Percentiles rank a stretch among this genome's conserved stretches.
Evolutionary conservation across 2,113 vertebrate genomes (phyloP).

Genomic region (Sisor rabdophorus): DNA sequence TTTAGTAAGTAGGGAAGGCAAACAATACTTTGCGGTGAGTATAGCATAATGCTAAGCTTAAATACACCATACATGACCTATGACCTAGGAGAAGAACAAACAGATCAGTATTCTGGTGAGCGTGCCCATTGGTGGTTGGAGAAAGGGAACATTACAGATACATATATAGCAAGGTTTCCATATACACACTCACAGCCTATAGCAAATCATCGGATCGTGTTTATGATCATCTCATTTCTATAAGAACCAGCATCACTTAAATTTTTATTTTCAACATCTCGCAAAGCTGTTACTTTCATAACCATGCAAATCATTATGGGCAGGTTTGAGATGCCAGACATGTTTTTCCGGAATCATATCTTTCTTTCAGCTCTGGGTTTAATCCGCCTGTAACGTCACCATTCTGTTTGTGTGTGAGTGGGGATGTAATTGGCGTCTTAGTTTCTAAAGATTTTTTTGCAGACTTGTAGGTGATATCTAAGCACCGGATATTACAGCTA

Average conservation of each 20-base stretch:
- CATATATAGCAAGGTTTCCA: no score
- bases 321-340: constrained; percentile 42
- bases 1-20: no score
- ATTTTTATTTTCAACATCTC: neutral
- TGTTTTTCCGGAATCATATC: constrained; percentile 51
- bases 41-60: no score
- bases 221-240: neutral
- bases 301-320: constrained; percentile 48
- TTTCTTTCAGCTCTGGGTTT: constrained; percentile 45
- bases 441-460: constrained; percentile 46
- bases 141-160: no score
- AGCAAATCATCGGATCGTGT: neutral
- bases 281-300: neutral
- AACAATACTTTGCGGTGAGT: no score
- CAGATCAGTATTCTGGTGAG: no score
- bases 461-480: constrained; percentile 60
- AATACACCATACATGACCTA: no score
- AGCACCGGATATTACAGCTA: constrained; percentile 68
- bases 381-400: constrained; percentile 34
- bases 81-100: no score
- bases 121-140: no score
- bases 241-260: neutral
- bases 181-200: neutral
- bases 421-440: constrained; percentile 21
- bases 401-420: neutral